These are phyloP conservation scores for Ardeotis arabs DNA, from an alignment of 2,113 vertebrate species.

Conservation along the genomic window DNA sequence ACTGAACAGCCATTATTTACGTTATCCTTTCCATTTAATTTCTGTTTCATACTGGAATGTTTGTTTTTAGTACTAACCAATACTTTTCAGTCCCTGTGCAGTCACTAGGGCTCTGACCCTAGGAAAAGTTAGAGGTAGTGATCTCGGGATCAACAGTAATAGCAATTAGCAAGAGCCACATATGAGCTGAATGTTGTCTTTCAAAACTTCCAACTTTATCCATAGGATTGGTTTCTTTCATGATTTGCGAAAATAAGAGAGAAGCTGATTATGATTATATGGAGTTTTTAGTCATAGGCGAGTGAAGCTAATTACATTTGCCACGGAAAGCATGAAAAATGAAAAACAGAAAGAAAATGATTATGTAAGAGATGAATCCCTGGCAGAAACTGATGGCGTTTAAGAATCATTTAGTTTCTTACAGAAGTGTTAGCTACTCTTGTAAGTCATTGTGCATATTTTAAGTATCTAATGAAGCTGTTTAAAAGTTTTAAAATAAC, in stretches of 20 bases:
- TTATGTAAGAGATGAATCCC: background rate
- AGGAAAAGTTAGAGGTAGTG: background rate
- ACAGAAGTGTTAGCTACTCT: background rate
- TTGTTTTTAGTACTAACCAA: background rate
- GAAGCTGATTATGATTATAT: background rate
- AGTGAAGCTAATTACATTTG: background rate
- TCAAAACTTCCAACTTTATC: background rate
- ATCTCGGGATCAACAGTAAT: background rate
- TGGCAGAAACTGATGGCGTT: background rate
- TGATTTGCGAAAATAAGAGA: background rate
- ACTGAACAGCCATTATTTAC: background rate
- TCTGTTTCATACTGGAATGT: background rate
- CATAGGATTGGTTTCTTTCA: background rate
- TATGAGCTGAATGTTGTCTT: background rate
- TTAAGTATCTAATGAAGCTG: background rate
- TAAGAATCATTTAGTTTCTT: background rate
- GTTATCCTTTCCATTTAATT: background rate
- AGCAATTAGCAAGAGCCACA: background rate
- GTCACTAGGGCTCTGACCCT: background rate
- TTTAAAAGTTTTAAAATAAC: background rate
- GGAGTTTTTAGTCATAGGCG: background rate
- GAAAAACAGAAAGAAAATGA: conserved; percentile 5
- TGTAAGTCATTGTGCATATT: background rate
- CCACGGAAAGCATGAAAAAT: background rate
- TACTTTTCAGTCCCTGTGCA: background rate